These are phyloP conservation scores for Leucoptera coffeella DNA, from an alignment of 2,888 invertebrate genomes.

Conservation along the genomic window DNA sequence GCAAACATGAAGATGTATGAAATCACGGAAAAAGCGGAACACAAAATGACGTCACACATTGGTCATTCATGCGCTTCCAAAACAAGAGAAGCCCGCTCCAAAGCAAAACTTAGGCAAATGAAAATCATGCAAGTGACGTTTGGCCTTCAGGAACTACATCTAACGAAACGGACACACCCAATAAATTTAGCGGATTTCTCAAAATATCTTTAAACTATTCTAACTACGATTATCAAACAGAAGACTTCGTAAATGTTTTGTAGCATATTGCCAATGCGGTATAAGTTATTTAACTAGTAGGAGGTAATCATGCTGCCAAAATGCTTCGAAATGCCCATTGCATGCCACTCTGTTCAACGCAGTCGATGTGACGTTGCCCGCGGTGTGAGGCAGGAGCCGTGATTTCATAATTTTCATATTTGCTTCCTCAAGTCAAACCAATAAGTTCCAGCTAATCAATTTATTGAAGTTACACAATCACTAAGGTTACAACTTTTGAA, in stretches of 20 bases:
- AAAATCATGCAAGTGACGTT: constrained; percentile 49
- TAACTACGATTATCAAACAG: too few relatives aligned
- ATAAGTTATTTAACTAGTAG: too few relatives aligned
- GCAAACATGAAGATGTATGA: constrained; percentile 47
- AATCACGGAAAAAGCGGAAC: constrained; percentile 46
- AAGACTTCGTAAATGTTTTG: too few relatives aligned
- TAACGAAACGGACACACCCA: constrained; percentile 33
- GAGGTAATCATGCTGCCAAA: too few relatives aligned
- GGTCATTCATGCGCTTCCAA: constrained; percentile 46
- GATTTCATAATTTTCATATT: constrained; percentile 44
- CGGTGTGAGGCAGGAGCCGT: constrained; percentile 34
- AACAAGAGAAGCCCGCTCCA: neutral
- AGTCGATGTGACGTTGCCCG: too few relatives aligned
- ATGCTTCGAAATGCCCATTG: too few relatives aligned
- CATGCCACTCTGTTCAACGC: too few relatives aligned
- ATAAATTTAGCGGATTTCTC: constrained; percentile 49
- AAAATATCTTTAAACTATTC: constrained; percentile 33
- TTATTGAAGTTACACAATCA: constrained; percentile 17
- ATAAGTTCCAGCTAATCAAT: constrained; percentile 5
- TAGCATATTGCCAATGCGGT: too few relatives aligned
- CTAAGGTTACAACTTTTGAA: constrained; percentile 17
- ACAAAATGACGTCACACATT: constrained; percentile 13
- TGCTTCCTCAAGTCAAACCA: constrained; percentile 32
- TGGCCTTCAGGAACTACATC: constrained; percentile 42
- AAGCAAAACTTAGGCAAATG: constrained; percentile 20